A percentile compares a stretch with the other conserved stretches of the same genome.
Conservation (phyloP, 2,888 invertebrate genomes). For the Blastobasis lacticolella region DNA sequence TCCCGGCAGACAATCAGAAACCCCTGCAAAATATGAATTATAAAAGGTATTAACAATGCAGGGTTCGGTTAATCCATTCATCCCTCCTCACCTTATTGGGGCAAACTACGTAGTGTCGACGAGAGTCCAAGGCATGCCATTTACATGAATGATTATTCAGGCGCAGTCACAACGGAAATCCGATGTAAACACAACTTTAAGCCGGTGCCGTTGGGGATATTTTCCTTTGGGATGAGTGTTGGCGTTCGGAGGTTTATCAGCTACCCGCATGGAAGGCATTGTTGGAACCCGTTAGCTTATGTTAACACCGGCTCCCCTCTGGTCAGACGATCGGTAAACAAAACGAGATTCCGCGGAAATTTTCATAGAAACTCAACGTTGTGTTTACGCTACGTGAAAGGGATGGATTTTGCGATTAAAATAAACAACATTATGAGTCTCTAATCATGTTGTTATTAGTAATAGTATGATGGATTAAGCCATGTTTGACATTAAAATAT, state of each 20-base stretch:
- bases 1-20: not conserved
- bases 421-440: no score
- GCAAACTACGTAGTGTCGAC: constrained; percentile 54
- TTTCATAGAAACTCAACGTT: not conserved
- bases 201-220: constrained; percentile 20
- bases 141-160: constrained; percentile 65
- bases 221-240: constrained; percentile 20
- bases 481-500: no score
- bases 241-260: constrained; percentile 47
- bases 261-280: constrained; percentile 45
- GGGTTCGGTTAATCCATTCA: constrained; percentile 47
- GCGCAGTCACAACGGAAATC: constrained; percentile 19
- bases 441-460: no score
- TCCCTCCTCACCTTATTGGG: constrained; percentile 43
- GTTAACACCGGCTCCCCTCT: constrained; percentile 33
- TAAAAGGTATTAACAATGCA: constrained; percentile 39
- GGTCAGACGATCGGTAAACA: constrained; percentile 7
- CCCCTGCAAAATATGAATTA: constrained; percentile 23
- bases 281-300: constrained; percentile 42
- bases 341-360: not conserved
- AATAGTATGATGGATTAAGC: no score
- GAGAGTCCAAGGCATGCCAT: constrained; percentile 47
- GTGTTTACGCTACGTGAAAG: no score
- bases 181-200: constrained; percentile 28
- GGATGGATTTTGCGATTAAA: no score